A percentile compares a stretch with the other conserved stretches of the same genome.
These are phyloP conservation scores for Anastatus disparis DNA, from an alignment of 1,140 invertebrate genomes.

Conservation along the genomic window DNA sequence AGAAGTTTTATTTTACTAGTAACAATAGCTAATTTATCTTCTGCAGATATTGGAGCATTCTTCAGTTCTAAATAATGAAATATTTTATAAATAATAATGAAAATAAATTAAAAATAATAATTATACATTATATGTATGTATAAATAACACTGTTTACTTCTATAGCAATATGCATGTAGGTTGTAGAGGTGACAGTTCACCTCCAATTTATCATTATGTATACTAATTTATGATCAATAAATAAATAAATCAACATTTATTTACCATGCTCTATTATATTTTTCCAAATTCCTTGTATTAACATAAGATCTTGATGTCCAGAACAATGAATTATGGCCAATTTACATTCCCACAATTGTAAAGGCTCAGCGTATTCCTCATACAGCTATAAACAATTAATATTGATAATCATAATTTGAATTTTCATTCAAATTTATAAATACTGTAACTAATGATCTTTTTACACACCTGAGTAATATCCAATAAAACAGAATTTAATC, in stretches of 20 bases:
- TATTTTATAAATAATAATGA: background rate
- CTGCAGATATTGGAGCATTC: conserved; percentile 58
- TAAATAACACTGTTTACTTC: too few relatives aligned
- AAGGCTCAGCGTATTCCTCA: conserved; percentile 83
- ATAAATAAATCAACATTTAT: conserved; percentile 47
- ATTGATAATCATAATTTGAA: conserved; percentile 1
- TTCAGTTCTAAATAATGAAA: conserved; percentile 56
- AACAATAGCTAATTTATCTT: conserved; percentile 75
- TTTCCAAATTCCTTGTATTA: conserved; percentile 83
- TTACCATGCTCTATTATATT: conserved; percentile 76
- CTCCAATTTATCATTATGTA: background rate
- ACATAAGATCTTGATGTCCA: conserved; percentile 79
- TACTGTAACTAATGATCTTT: conserved; percentile 2
- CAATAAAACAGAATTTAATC: conserved; percentile 72
- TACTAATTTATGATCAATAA: background rate
- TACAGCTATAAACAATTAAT: conserved; percentile 73
- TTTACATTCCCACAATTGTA: conserved; percentile 86
- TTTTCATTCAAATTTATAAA: conserved; percentile 21
- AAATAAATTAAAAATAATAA: conserved; percentile 15
- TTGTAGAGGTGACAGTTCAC: too few relatives aligned
- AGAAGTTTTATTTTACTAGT: conserved; percentile 79
- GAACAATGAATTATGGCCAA: conserved; percentile 86
- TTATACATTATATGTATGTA: too few relatives aligned
- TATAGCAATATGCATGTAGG: too few relatives aligned
- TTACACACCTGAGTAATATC: conserved; percentile 73